A percentile compares a stretch with the other conserved stretches of the same genome.
Conservation (phyloP, 2,797 vertebrate genomes). For the Sarcophilus harrisii region DNA sequence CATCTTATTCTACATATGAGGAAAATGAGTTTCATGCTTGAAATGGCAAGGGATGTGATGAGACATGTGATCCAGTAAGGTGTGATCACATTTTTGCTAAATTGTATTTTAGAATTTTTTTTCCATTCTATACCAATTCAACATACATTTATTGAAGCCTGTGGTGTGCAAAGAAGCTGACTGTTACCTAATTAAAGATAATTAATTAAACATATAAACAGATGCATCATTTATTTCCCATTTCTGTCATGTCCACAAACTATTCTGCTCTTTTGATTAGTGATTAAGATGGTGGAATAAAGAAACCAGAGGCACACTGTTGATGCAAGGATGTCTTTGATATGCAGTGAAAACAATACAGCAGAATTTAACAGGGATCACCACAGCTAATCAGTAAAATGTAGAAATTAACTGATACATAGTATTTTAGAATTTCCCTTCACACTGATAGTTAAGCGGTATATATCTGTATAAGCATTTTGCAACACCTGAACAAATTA, state of each 20-base stretch:
- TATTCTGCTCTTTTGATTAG: neutral
- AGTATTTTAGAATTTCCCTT: conserved; percentile 13
- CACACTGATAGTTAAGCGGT: neutral
- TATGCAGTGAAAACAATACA: neutral
- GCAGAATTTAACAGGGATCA: neutral
- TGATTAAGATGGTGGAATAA: neutral
- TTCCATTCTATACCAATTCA: neutral
- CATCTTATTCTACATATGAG: neutral
- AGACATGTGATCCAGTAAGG: neutral
- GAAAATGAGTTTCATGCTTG: neutral
- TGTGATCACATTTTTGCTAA: neutral
- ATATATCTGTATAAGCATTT: neutral
- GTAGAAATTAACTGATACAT: neutral
- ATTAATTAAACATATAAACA: neutral
- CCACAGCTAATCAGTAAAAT: neutral
- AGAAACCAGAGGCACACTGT: neutral
- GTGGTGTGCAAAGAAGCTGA: neutral
- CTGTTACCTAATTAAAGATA: neutral
- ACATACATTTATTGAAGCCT: neutral
- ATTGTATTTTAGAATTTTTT: neutral
- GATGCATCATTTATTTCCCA: neutral
- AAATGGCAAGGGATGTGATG: neutral
- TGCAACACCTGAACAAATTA: neutral
- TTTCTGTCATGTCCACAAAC: neutral
- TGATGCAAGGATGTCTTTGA: neutral